Base-by-base conservation (phyloP, 2,113 vertebrate genomes). In the Rhinogobius similis region DNA sequence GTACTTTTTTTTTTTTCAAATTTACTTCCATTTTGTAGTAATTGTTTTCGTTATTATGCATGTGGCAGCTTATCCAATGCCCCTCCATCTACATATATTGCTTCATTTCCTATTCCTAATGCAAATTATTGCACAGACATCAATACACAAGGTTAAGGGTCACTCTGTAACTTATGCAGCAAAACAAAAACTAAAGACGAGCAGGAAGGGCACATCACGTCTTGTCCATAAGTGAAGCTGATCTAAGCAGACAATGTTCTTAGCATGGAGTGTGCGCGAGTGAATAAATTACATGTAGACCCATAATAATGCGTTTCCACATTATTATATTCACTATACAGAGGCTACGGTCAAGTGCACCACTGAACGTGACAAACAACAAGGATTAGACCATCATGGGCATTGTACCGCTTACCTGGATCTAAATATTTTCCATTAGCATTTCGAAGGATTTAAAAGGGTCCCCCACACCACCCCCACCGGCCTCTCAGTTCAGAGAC, bases 201-300 rank as follows among this genome's bases (percentile, higher is more conserved):
- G 14, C 39, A 2, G 58, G 72, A 53, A 64, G 44, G 23, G 29
- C 32, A 70, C 67, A 72, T 50, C 62, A 23, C 43, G 58, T 48
- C 46, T 75, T n/a, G 44, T 74, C 10, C 72, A 14, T 64, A 56
- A 82, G 58, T 56, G 39, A 8, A 11, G 29, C 5, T 71, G 64
- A 78, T 76, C 27, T 58, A 53, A 69, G 56, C 67, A 39, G 74
- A 78, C 74, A 59, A 63, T 79, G 79, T 74, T 84, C 56, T 74
- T 44, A 59, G 58, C 38, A 38, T 80, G 62, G 63, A 70, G 46
- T 4, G 29, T 26, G 27, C 41, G 26, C 44, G 24, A 7, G 65
- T 38, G 72, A 46, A 65, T 41, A 62, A 63, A 82, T 67, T 74
- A 9, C 46, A 58, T 71, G 39, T 53, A 59, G n/a, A n/a, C 21